Conservation (phyloP, 2,113 vertebrate genomes). For the Planiliza haematocheilus region DNA sequence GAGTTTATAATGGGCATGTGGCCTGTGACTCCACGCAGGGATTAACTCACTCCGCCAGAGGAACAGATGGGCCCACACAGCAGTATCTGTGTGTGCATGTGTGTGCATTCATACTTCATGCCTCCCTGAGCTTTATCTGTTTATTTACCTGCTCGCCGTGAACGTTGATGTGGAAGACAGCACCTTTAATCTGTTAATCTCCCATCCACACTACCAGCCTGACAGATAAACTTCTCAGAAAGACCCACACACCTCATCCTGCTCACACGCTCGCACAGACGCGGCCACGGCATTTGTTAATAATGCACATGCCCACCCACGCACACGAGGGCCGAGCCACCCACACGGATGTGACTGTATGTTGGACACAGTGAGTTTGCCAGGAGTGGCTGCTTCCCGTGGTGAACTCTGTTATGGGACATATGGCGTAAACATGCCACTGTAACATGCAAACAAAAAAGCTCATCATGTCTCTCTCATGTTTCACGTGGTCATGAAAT, state of each 20-base stretch:
- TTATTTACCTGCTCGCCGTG: conserved; percentile 53
- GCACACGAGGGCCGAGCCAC: conserved; percentile 18
- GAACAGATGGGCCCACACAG: conserved; percentile 79
- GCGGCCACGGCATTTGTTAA: conserved; percentile 4
- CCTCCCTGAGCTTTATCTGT: conserved; percentile 61
- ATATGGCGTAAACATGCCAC: conserved; percentile 66
- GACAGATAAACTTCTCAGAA: conserved; percentile 24
- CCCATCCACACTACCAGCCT: background rate
- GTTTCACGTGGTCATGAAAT: background rate
- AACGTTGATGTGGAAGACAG: conserved; percentile 27
- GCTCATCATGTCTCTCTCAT: conserved; percentile 2
- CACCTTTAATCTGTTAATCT: conserved; percentile 39
- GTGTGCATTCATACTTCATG: conserved; percentile 66
- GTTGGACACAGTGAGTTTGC: conserved; percentile 42
- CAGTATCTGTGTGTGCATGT: conserved; percentile 65
- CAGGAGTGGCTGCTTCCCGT: conserved; percentile 44
- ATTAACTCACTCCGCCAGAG: conserved; percentile 75
- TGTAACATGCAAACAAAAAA: conserved; percentile 42
- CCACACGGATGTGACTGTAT: conserved; percentile 51
- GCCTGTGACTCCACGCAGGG: conserved; percentile 73
- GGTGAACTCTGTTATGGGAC: conserved; percentile 54
- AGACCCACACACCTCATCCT: background rate
- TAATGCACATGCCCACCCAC: conserved; percentile 32
- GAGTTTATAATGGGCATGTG: conserved; percentile 62
- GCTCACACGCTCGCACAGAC: background rate